Evolutionary conservation across 2,797 vertebrate species (phyloP), one percentile per base, ranked within the genome.

Genomic region (Furcifer pardalis): DNA sequence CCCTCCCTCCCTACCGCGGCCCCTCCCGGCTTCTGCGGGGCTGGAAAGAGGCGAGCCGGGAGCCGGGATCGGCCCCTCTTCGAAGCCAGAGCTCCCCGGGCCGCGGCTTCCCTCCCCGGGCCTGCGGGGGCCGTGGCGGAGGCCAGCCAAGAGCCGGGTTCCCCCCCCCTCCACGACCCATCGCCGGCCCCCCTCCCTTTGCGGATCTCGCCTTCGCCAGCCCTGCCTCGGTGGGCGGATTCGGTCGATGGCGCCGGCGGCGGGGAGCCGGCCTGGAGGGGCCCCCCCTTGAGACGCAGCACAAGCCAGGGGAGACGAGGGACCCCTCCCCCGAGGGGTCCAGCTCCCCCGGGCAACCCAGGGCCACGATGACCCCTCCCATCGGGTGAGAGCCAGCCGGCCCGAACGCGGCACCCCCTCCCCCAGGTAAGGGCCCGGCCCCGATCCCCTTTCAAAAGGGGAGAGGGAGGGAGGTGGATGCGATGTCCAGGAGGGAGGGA

Each of bases 121-220:
- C 1, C 5, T 7, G 9, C 17, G 6, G 8, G 63, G 17, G 32
- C 60, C 77, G 49, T 62, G 59, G 77, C 42, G 32, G 60, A n/a
- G 66, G 56, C 68, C 68, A 25, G 83, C 59, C 73, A 35, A 74
- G 59, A 21, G 15, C 35, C 15, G 32, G 83, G 49, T 72, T 1
- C 85, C 65, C 49, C 10, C 72, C 25, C 63, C 59, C 82, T 46
- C 72, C 83, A 84, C 84, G 40, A 42, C 52, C 49, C n/a, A n/a
- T 23, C 52, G 37, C 15, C 79, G 59, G 60, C 76, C 82, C 78
- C 89, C 86, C 10, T 4, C 71, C 88, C 90, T 81, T 87, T 88
- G 86, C 88, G 87, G 91, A 88, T 87, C 87, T 7, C 73, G 88
- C 8, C 77, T 88, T 7, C 79, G 49, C 62, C 71, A 27, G 71